Evolutionary conservation across 2,888 invertebrate species (phyloP), one percentile per base, ranked within the genome.

Genomic region (Brenthis ino): DNA sequence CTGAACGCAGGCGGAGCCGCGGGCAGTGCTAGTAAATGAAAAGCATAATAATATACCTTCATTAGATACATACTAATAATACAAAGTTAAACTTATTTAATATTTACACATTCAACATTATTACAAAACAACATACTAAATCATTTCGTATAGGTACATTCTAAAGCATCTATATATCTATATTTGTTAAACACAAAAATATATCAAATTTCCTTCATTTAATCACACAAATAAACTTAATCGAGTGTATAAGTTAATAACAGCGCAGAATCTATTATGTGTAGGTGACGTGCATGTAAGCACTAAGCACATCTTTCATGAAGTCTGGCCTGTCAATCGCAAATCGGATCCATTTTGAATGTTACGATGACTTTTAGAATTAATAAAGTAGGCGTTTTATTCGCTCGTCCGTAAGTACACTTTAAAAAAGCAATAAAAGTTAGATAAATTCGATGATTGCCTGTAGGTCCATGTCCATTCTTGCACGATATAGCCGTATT

Each of bases 361-460:
- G 60, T 54, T 64, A 68, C 68, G 54, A 67, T 64, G 68, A 60
- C 72, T 50, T 58, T 67, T 43, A 70, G 60, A 56, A 68, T 53
- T 57, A 60, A 70, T 70, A 72, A 72, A 68, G 14, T 64, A 53
- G 51, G 24, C 55, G 20, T 67, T 72, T 72, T 72, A 72, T 68
- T 61, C 28, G 61, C 54, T 6, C 12, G 54, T 68, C 60, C 66
- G 60, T 65, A 65, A 64, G 47, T 48, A 33, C 63, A 51, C 56
- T 56, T 61, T 33, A 65, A 69, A 61, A 58, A 68, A 65, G 33
- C 63, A 58, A 72, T 68, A 74, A 70, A 72, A 69, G 61, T 71
- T 87, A 87, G 86, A 85, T 85, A 84, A 82, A 76, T 70, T 79
- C 78, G 80, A 77, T 76, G 71, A 72, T 73, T 74, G 76, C 75